phyloP scores from a whole-genome alignment of 2,888 invertebrate species.

The Catocala sponsa region DNA sequence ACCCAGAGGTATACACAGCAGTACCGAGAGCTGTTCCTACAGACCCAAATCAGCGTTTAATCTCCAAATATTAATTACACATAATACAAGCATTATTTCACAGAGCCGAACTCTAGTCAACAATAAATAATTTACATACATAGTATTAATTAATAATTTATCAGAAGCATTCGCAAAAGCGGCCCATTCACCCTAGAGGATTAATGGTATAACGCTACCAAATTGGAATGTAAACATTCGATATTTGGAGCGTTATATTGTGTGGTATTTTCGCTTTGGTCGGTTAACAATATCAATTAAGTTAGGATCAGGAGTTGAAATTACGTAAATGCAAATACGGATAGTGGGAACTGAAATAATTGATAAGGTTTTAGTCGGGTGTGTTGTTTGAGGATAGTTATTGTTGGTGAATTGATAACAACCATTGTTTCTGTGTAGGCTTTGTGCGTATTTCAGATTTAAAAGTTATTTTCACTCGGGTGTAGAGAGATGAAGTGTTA shows the following conservation, averaged over 20 bases:
- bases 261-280: conserved; percentile 37
- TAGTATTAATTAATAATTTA: conserved; percentile 55
- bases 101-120: conserved; percentile 23
- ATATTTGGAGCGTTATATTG: conserved; percentile 22
- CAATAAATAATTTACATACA: conserved; percentile 53
- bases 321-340: conserved; percentile 55
- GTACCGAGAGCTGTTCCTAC: background rate
- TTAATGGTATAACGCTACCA: conserved; percentile 48
- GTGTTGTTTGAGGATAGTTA: conserved; percentile 36
- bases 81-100: conserved; percentile 28
- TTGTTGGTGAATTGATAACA: conserved; percentile 21
- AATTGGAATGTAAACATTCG: conserved; percentile 49
- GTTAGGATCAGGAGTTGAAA: conserved; percentile 52
- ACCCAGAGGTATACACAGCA: background rate
- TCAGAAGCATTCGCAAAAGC: conserved; percentile 37
- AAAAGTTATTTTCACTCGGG: conserved; percentile 6
- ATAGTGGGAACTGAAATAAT: conserved; percentile 49
- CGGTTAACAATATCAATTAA: conserved; percentile 59
- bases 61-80: conserved; percentile 44
- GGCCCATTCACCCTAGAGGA: conserved; percentile 43
- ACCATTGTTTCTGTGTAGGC: conserved; percentile 1
- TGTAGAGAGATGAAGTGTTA: background rate
- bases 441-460: conserved; percentile 5
- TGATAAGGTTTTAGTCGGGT: conserved; percentile 44
- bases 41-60: conserved; percentile 24